Percentiles rank a stretch among this genome's conserved stretches.
Evolutionary conservation across 2,888 invertebrate species (phyloP).

Genomic region (Shargacucullia verbasci): DNA sequence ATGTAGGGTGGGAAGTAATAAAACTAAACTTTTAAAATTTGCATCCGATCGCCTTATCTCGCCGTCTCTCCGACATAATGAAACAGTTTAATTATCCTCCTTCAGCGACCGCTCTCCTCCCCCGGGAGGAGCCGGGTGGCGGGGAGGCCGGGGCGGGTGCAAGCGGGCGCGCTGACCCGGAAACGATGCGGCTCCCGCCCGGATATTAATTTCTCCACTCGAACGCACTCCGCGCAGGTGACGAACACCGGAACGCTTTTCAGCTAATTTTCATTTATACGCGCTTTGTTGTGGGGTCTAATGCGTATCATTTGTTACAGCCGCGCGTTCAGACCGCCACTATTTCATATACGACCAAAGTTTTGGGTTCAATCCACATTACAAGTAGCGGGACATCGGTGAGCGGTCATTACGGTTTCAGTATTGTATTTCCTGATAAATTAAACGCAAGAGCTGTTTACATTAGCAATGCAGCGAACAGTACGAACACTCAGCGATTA

Average conservation of each 20-base stretch:
- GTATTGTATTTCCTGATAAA: conserved; percentile 13
- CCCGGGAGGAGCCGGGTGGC: background rate
- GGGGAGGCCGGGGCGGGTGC: conserved; percentile 13
- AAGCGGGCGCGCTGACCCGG: conserved; percentile 71
- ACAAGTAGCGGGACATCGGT: background rate
- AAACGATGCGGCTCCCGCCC: conserved; percentile 73
- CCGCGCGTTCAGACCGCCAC: background rate
- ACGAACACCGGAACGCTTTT: conserved; percentile 56
- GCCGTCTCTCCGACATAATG: conserved; percentile 65
- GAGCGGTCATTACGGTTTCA: background rate
- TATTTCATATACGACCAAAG: conserved; percentile 1
- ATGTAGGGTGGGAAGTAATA: conserved; percentile 16
- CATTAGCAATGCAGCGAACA: conserved; percentile 8
- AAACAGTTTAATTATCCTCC: conserved; percentile 75
- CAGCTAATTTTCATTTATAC: conserved; percentile 51
- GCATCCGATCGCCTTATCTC: conserved; percentile 58
- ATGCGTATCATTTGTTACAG: conserved; percentile 25
- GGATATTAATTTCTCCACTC: conserved; percentile 80
- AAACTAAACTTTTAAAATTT: conserved; percentile 53
- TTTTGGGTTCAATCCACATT: conserved; percentile 1
- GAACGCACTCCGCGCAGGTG: conserved; percentile 69
- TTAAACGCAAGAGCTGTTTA: conserved; percentile 1
- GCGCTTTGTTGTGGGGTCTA: conserved; percentile 36
- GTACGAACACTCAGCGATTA: conserved; percentile 17
- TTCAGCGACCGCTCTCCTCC: conserved; percentile 48